Evolutionary conservation across 2,113 vertebrate genomes (phyloP).

Genomic region (Podarcis cretensis): DNA sequence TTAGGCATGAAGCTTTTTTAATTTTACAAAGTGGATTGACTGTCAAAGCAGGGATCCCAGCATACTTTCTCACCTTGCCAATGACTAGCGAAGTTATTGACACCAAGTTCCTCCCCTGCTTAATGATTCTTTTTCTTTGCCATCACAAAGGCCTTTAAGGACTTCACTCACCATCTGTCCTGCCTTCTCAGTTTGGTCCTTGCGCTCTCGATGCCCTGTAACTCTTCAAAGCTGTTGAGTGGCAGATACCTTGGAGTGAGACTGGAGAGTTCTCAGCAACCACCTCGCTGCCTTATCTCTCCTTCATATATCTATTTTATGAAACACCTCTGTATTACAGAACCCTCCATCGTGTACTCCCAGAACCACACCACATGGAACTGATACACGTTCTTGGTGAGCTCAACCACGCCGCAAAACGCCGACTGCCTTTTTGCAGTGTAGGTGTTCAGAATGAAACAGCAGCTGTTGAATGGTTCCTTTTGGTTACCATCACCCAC

Average conservation of each 20-base stretch:
- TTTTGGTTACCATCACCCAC: not conserved
- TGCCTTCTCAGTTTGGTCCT: not conserved
- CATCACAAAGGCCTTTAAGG: not conserved
- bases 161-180: not conserved
- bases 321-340: not conserved
- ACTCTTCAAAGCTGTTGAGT: not conserved
- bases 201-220: not conserved
- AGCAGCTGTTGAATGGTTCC: not conserved
- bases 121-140: not conserved
- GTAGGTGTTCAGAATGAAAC: not conserved
- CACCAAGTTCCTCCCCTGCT: not conserved
- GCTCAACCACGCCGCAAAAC: not conserved
- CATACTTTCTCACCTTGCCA: not conserved
- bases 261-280: not conserved
- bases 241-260: not conserved
- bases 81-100: not conserved
- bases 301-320: not conserved
- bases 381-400: not conserved
- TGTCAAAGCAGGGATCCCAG: not conserved
- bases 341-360: not conserved
- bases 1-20: not conserved
- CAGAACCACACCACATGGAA: not conserved
- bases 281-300: not conserved
- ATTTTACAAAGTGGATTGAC: not conserved
- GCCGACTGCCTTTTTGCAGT: not conserved